These are phyloP conservation scores for Phyllotreta cruciferae DNA, from an alignment of 2,888 invertebrate genomes.

Conservation along the genomic window DNA sequence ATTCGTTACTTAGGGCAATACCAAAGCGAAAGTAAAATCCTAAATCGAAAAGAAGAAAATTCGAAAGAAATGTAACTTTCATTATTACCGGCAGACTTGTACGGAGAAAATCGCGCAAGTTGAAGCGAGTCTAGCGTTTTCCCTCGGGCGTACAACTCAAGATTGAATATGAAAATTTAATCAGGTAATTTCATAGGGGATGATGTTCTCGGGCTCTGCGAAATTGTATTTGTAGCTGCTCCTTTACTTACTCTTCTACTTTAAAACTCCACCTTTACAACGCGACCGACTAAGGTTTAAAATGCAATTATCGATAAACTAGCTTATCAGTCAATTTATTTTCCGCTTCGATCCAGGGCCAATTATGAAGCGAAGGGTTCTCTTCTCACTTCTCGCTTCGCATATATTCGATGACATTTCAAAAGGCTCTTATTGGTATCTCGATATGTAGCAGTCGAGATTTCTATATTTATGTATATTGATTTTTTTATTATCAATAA, in stretches of 20 bases:
- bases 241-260: slow-evolving; percentile 45
- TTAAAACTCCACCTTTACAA: slow-evolving; percentile 38
- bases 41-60: slow-evolving; percentile 28
- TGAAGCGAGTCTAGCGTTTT: slow-evolving; percentile 53
- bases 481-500: too few species aligned
- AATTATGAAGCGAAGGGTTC: slow-evolving; percentile 25
- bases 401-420: neutral
- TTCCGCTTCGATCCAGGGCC: slow-evolving; percentile 33
- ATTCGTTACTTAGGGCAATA: slow-evolving; percentile 21
- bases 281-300: slow-evolving; percentile 42
- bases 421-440: neutral
- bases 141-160: slow-evolving; percentile 72
- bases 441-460: too few species aligned
- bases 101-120: slow-evolving; percentile 45
- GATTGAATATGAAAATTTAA: slow-evolving; percentile 85
- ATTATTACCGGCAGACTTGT: slow-evolving; percentile 35
- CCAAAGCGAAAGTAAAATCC: slow-evolving; percentile 22
- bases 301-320: slow-evolving; percentile 50
- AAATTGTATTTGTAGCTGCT: slow-evolving; percentile 52
- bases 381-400: neutral
- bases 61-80: slow-evolving; percentile 33
- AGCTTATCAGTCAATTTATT: slow-evolving; percentile 49
- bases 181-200: slow-evolving; percentile 74
- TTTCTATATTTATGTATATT: too few species aligned
- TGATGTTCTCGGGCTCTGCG: slow-evolving; percentile 55